Evolutionary conservation across 2,888 invertebrate genomes (phyloP).

Genomic region (Drosophila neonasuta): DNA sequence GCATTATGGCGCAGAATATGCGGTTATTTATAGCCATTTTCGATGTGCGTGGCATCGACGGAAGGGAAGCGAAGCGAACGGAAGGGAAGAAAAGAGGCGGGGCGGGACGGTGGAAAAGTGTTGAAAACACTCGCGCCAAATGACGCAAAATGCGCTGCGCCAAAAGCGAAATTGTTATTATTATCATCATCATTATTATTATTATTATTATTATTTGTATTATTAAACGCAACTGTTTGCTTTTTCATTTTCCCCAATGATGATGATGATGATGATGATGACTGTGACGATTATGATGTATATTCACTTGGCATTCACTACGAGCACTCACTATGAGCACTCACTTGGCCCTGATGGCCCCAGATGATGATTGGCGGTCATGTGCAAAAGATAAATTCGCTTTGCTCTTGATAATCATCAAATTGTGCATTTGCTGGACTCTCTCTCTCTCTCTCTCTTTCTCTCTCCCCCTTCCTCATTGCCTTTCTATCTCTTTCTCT

Average conservation of each 20-base stretch:
- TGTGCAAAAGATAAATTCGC: slow-evolving; percentile 27
- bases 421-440: background rate
- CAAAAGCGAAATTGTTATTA: slow-evolving; percentile 42
- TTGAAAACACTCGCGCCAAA: slow-evolving; percentile 57
- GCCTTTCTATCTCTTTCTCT: background rate
- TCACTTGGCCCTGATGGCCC: slow-evolving; percentile 41
- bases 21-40: background rate
- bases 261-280: slow-evolving; percentile 29
- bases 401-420: background rate
- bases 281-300: no score
- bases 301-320: slow-evolving; percentile 17
- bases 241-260: slow-evolving; percentile 5
- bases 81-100: background rate
- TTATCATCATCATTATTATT: slow-evolving; percentile 10
- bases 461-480: background rate
- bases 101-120: slow-evolving; percentile 36
- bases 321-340: background rate
- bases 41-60: slow-evolving; percentile 3
- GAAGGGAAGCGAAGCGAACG: no score
- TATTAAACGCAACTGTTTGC: background rate
- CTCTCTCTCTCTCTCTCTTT: background rate
- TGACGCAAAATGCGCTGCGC: slow-evolving; percentile 69
- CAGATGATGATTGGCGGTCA: slow-evolving; percentile 15
- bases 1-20: slow-evolving; percentile 48
- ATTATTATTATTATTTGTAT: background rate